Evolutionary conservation across 2,113 vertebrate species (phyloP), one percentile per base, ranked within the genome.

Genomic region (Sinocyclocheilus rhinocerous): DNA sequence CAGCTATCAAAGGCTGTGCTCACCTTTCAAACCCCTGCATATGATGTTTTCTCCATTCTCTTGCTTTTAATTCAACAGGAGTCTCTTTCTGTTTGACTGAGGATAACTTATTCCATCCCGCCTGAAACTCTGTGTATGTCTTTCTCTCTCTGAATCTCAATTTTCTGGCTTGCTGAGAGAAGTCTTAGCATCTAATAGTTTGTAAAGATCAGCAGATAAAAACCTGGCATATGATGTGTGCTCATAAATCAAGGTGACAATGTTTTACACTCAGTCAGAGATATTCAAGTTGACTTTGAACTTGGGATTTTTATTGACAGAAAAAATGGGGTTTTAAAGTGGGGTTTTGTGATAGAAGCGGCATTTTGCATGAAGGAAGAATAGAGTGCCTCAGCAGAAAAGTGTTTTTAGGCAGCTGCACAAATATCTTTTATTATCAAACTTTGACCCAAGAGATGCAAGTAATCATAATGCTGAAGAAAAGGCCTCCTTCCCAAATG

Each of bases 1-100:
- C 36, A 15, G 77, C 10, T 79, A 79, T 79, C 77, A 79, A 79
- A 79, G 77, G 20, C 77, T 61, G 13, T 9, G 33, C 77, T 81
- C 59, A 81, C 39, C 57, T 81, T 81, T 81, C 24, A 45, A 65
- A 65, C 59, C 39, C 78, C 59, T 65, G 59, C 39, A 39, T 81
- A 8, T 81, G 78, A 81, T 18, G 59, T 76, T 65, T 65, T 10
- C 36, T 65, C n/a, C 4, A 42, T 42, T 36, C 77, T 79, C 33
- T 24, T 24, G 77, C 55, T 36, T 65, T 81, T 65, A 65, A 65
- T 65, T 81, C 78, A 65, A 65, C 78, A 6, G 22, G 7, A 26
- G 36, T 81, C 42, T 81, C 59, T 48, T 18, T 26, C 79, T 65
- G 59, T 48, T 65, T 48, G n/a, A 81, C 59, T 48, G 79, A 65